These are phyloP conservation scores for Corydoras sp. DNA, from an alignment of 2,113 vertebrate species.

Conservation along the genomic window DNA sequence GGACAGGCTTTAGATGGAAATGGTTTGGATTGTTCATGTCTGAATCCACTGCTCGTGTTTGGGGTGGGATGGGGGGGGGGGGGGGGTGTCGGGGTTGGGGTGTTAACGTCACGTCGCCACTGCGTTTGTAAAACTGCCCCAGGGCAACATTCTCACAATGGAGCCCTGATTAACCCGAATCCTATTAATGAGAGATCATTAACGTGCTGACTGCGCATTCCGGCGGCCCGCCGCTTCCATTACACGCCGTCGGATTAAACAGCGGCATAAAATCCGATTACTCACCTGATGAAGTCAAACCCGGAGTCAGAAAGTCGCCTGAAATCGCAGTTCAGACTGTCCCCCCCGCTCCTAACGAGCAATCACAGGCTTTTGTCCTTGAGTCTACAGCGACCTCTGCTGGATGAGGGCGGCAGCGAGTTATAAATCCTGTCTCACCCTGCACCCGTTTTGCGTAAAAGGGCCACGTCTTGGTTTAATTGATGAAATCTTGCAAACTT, in stretches of 20 bases:
- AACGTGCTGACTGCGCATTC: constrained; percentile 4
- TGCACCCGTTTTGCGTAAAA: no score
- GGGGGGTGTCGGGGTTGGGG: background rate
- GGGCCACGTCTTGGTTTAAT: no score
- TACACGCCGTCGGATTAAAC: no score
- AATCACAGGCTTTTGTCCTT: background rate
- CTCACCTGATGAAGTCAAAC: no score
- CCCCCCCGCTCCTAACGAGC: background rate
- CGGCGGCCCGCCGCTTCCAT: background rate
- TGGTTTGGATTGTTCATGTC: background rate
- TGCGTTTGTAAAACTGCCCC: constrained; percentile 10
- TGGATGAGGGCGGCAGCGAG: background rate
- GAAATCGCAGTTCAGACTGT: no score
- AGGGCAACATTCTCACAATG: constrained; percentile 2
- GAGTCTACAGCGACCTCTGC: constrained; percentile 7
- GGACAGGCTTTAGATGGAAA: background rate
- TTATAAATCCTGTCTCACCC: no score
- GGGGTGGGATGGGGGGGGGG: background rate
- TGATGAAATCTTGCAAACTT: no score
- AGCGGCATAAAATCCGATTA: no score
- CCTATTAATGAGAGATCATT: constrained; percentile 24
- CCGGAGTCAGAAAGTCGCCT: no score
- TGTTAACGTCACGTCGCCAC: background rate
- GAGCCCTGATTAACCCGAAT: constrained; percentile 3
- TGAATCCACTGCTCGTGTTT: background rate